A percentile compares a stretch with the other conserved stretches of the same genome.
Evolutionary conservation across 2,888 invertebrate species (phyloP).

Genomic region (Drosophila fulvimacula): DNA sequence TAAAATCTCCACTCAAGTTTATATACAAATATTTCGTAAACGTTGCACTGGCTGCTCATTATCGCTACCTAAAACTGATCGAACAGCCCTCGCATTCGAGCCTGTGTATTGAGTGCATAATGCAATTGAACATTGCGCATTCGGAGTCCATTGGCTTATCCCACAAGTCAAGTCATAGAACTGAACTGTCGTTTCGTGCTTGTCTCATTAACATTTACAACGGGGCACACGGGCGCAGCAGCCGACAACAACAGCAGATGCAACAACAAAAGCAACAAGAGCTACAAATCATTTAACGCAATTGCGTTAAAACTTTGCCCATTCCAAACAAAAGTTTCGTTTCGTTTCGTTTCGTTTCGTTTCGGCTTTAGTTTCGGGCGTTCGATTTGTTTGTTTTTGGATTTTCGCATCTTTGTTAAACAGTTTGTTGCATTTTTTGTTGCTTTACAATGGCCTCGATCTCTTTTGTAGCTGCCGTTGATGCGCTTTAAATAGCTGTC

Average conservation of each 20-base stretch:
- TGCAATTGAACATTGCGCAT: slow-evolving; percentile 28
- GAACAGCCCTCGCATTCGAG: slow-evolving; percentile 9
- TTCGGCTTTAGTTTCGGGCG: slow-evolving; percentile 30
- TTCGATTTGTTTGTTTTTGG: slow-evolving; percentile 34
- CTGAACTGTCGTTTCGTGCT: slow-evolving; percentile 58
- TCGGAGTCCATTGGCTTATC: slow-evolving; percentile 44
- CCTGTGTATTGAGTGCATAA: slow-evolving; percentile 7
- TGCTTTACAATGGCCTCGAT: slow-evolving; percentile 52
- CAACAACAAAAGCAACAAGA: slow-evolving; percentile 10
- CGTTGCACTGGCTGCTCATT: slow-evolving; percentile 4
- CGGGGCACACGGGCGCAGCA: slow-evolving; percentile 27
- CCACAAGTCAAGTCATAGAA: slow-evolving; percentile 48
- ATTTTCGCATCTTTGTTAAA: slow-evolving; percentile 46
- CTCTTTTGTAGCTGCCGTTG: slow-evolving; percentile 35
- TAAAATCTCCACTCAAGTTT: not conserved
- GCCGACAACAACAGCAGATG: slow-evolving; percentile 7
- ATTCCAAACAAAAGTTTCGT: slow-evolving; percentile 50
- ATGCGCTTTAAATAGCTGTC: slow-evolving; percentile 52
- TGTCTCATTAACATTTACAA: slow-evolving; percentile 75
- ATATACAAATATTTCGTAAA: not conserved
- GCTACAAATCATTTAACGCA: slow-evolving; percentile 73
- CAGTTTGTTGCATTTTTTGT: slow-evolving; percentile 57
- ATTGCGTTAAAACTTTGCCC: slow-evolving; percentile 77
- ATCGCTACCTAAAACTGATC: not conserved
- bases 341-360: slow-evolving; percentile 30